Evolutionary conservation across 1,140 invertebrate species (phyloP).

Genomic region (Sycophila sp.): DNA sequence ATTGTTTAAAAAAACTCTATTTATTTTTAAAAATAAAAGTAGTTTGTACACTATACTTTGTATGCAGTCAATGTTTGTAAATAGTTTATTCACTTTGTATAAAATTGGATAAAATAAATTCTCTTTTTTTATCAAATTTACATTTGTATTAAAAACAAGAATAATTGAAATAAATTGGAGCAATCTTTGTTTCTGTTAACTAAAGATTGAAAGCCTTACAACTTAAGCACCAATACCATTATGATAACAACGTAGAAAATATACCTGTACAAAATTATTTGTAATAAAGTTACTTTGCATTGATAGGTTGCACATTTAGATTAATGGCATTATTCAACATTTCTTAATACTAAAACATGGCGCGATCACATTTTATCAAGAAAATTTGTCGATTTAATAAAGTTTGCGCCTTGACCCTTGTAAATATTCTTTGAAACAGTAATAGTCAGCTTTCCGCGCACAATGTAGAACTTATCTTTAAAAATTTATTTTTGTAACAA

Average conservation of each 20-base stretch:
- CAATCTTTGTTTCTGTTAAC: slow-evolving; percentile 5
- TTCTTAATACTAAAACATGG: slow-evolving; percentile 35
- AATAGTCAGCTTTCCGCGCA: not conserved
- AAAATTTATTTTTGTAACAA: too few species aligned
- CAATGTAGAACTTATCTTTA: too few species aligned
- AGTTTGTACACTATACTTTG: too few species aligned
- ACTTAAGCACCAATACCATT: slow-evolving; percentile 32
- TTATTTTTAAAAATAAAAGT: not conserved
- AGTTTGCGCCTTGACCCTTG: not conserved
- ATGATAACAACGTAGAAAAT: slow-evolving; percentile 29
- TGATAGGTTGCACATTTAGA: slow-evolving; percentile 56
- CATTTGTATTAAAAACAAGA: not conserved
- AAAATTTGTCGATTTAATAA: slow-evolving; percentile 9
- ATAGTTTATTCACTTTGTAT: too few species aligned
- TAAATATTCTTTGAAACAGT: not conserved
- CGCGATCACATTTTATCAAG: slow-evolving; percentile 31
- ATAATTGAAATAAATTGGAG: not conserved
- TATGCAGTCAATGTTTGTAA: too few species aligned
- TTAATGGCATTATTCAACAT: slow-evolving; percentile 47
- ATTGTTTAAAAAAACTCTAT: not conserved
- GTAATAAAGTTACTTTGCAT: slow-evolving; percentile 51
- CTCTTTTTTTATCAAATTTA: not conserved
- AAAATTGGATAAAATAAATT: too few species aligned
- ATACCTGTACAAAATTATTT: slow-evolving; percentile 51
- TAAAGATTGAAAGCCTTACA: slow-evolving; percentile 15